Percentiles rank a stretch among this genome's conserved stretches.
These are phyloP conservation scores for Grus americana DNA, from an alignment of 2,113 vertebrate genomes.

Conservation along the genomic window DNA sequence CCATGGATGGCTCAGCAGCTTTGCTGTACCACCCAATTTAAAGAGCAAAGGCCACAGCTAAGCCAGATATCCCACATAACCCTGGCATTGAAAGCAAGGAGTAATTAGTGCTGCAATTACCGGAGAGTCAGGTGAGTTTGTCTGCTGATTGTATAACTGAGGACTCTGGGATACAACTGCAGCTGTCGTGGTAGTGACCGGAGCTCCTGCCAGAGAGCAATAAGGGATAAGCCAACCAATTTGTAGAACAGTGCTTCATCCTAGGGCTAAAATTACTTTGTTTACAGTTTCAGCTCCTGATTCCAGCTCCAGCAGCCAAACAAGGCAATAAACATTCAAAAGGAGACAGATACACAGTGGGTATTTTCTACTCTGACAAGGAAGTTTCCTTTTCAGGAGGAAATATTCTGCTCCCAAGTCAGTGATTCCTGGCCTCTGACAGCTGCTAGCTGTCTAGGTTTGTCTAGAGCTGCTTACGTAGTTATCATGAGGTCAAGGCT, in stretches of 20 bases:
- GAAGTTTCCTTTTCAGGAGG: constrained; percentile 50
- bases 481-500: background rate
- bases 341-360: background rate
- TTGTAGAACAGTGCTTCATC: background rate
- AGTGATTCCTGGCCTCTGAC: background rate
- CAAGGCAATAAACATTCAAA: background rate
- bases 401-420: background rate
- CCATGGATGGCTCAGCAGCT: background rate
- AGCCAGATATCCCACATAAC: background rate
- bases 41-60: background rate
- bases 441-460: background rate
- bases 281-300: constrained; percentile 29
- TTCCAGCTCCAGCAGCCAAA: constrained; percentile 36
- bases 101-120: constrained; percentile 70
- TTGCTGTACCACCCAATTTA: background rate
- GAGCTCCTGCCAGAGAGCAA: constrained; percentile 68
- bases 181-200: constrained; percentile 81
- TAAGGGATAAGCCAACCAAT: background rate
- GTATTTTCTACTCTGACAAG: background rate
- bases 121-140: constrained; percentile 83
- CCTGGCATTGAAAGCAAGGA: background rate
- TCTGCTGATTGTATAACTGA: constrained; percentile 90
- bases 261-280: background rate
- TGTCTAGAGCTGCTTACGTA: background rate
- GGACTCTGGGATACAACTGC: constrained; percentile 92